phyloP scores from a whole-genome alignment of 2,888 invertebrate genomes.

The Aleiodes leptofemur region DNA sequence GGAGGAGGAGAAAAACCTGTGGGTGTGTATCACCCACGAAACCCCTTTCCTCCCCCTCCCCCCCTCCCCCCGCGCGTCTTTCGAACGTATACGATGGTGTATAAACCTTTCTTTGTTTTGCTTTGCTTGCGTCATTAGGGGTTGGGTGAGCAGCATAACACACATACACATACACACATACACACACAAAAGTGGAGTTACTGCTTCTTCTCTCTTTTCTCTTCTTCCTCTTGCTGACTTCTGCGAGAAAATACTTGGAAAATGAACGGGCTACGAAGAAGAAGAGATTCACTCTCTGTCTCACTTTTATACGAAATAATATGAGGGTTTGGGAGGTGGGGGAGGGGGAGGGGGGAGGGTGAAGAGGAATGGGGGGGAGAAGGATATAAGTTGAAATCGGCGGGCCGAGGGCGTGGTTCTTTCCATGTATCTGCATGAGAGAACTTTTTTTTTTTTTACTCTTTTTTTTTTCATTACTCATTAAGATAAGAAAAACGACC shows the following conservation, averaged over 20 bases:
- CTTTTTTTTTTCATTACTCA: conserved; percentile 35
- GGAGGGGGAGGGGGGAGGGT: conserved; percentile 22
- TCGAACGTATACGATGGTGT: conserved; percentile 71
- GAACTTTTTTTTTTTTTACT: conserved; percentile 19
- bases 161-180: neutral
- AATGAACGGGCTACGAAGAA: conserved; percentile 47
- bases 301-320: conserved; percentile 26
- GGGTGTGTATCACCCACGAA: conserved; percentile 36
- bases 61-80: neutral
- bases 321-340: neutral
- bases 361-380: conserved; percentile 38
- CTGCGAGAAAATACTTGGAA: conserved; percentile 42
- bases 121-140: conserved; percentile 78
- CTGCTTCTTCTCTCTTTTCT: conserved; percentile 16
- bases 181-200: conserved; percentile 10
- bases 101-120: conserved; percentile 78
- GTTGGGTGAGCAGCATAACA: conserved; percentile 61
- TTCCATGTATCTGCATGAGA: conserved; percentile 46
- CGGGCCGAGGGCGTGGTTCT: conserved; percentile 73
- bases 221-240: neutral
- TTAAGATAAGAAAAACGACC: conserved; percentile 24
- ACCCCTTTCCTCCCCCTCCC: neutral
- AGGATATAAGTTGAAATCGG: conserved; percentile 54
- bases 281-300: conserved; percentile 47
- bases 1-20: conserved; percentile 21